Conservation (phyloP, 2,888 invertebrate species). For the Meteorus cinctellus region DNA sequence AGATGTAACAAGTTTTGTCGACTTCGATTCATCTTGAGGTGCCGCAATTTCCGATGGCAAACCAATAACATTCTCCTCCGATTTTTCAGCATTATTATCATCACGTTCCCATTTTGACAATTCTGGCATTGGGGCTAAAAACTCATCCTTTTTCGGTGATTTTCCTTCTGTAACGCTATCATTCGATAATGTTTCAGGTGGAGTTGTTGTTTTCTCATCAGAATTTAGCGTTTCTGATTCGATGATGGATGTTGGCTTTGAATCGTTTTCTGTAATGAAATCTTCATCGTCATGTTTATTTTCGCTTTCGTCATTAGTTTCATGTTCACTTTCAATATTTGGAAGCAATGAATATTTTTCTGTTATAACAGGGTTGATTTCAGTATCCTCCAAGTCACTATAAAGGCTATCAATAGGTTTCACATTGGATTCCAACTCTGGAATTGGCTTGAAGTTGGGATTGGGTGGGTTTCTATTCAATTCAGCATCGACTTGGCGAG, state of each 20-base stretch:
- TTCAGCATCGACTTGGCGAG: conserved; percentile 55
- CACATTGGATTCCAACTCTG: conserved; percentile 61
- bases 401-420: conserved; percentile 70
- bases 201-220: conserved; percentile 48
- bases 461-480: conserved; percentile 68
- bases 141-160: conserved; percentile 74
- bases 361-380: conserved; percentile 62
- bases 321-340: conserved; percentile 43
- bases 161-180: conserved; percentile 30
- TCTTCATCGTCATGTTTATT: neutral
- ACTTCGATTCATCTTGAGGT: conserved; percentile 63
- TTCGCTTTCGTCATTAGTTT: neutral
- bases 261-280: conserved; percentile 54
- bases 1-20: conserved; percentile 82
- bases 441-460: conserved; percentile 70
- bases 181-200: conserved; percentile 38
- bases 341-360: conserved; percentile 64
- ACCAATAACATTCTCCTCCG: conserved; percentile 73
- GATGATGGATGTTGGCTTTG: neutral
- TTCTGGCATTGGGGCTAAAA: conserved; percentile 84
- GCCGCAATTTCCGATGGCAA: conserved; percentile 70
- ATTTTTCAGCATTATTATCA: conserved; percentile 64
- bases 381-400: conserved; percentile 68
- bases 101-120: conserved; percentile 93
- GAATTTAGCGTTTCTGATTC: neutral